A percentile compares a stretch with the other conserved stretches of the same genome.
Conservation (phyloP, 1,140 invertebrate genomes). For the Caenorhabditis brenneri region DNA sequence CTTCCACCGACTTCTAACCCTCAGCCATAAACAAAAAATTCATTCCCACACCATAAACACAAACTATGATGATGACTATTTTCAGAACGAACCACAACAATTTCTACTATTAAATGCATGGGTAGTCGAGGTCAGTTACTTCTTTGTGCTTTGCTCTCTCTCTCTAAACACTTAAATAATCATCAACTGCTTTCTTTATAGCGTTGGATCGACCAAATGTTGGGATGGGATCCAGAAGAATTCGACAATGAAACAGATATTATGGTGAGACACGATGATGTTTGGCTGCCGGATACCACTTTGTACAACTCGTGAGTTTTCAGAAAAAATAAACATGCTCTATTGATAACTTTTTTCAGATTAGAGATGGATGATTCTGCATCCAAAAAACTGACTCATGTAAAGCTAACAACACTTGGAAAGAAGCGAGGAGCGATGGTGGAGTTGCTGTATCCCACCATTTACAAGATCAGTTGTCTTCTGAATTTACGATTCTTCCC, state of each 20-base stretch:
- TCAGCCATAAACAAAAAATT: too few relatives aligned
- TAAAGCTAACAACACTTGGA: constrained; percentile 58
- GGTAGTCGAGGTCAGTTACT: constrained; percentile 64
- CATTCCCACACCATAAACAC: too few relatives aligned
- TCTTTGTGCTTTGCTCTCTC: constrained; percentile 5
- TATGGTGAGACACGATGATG: constrained; percentile 60
- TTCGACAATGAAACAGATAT: constrained; percentile 64
- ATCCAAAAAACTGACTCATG: constrained; percentile 59
- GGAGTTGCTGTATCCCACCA: constrained; percentile 65
- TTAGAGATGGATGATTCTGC: constrained; percentile 66
- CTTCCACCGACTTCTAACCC: too few relatives aligned
- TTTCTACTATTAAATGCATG: constrained; percentile 66
- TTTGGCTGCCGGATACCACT: constrained; percentile 67
- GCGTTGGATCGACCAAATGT: constrained; percentile 67
- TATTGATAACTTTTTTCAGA: neutral
- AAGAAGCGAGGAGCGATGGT: constrained; percentile 54
- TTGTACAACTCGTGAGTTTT: constrained; percentile 62
- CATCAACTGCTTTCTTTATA: constrained; percentile 51
- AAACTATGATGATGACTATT: neutral
- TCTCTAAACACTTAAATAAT: too few relatives aligned
- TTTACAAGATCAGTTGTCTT: constrained; percentile 67
- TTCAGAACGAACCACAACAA: constrained; percentile 68
- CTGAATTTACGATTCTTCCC: constrained; percentile 63
- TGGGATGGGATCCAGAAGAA: constrained; percentile 63
- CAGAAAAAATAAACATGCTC: too few relatives aligned